A percentile compares a stretch with the other conserved stretches of the same genome.
Conservation (phyloP, 1,140 invertebrate species). For the Pteromalus puparum region DNA sequence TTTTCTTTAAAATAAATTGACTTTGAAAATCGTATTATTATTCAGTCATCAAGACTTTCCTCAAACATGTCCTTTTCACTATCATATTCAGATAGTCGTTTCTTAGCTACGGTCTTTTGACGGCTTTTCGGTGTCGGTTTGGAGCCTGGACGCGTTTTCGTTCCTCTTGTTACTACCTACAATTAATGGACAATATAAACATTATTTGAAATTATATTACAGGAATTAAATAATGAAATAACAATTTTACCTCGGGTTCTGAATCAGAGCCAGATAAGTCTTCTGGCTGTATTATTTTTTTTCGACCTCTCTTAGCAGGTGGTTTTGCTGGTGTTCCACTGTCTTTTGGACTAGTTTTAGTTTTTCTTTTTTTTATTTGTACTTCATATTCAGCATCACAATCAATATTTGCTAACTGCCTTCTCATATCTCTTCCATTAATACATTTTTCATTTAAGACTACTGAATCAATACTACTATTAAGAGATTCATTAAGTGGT, state of each 20-base stretch:
- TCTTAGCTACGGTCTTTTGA: slow-evolving; percentile 31
- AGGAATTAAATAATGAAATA: slow-evolving; percentile 15
- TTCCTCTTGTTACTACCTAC: slow-evolving; percentile 60
- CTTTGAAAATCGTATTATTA: background rate
- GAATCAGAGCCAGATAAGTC: slow-evolving; percentile 53
- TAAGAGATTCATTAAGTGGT: slow-evolving; percentile 52
- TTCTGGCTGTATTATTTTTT: slow-evolving; percentile 40
- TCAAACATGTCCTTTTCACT: slow-evolving; percentile 68
- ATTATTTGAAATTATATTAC: slow-evolving; percentile 26
- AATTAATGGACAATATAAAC: background rate
- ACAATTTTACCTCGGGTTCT: slow-evolving; percentile 60
- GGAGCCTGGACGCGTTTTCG: slow-evolving; percentile 55
- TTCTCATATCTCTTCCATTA: slow-evolving; percentile 62
- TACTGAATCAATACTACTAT: slow-evolving; percentile 66
- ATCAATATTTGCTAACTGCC: slow-evolving; percentile 63
- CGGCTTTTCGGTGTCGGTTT: slow-evolving; percentile 16
- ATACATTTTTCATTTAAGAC: slow-evolving; percentile 67
- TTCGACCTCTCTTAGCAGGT: slow-evolving; percentile 48
- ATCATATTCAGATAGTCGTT: slow-evolving; percentile 46
- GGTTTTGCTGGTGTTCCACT: slow-evolving; percentile 18
- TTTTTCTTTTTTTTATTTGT: slow-evolving; percentile 67
- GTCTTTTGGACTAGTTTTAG: slow-evolving; percentile 29
- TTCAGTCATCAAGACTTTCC: slow-evolving; percentile 51
- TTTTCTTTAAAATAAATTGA: slow-evolving; percentile 33
- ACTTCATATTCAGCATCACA: slow-evolving; percentile 70